A percentile compares a stretch with the other conserved stretches of the same genome.
Conservation (phyloP, 1,140 invertebrate species). For the Eciton burchellii region DNA sequence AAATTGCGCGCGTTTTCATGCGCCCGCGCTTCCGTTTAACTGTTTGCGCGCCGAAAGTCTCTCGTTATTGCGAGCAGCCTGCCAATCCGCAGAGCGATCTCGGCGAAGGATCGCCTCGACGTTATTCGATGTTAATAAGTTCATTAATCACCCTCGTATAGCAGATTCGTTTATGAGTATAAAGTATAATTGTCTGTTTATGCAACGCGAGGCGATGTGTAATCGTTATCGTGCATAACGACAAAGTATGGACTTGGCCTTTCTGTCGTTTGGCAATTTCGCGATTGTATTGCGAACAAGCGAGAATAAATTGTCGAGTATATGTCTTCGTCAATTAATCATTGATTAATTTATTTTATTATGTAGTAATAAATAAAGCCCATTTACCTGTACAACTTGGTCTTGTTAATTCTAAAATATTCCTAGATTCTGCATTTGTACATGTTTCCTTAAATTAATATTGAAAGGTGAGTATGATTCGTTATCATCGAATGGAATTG, state of each 20-base stretch:
- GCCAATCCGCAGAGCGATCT: not conserved
- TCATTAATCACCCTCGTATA: not conserved
- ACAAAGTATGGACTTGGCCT: too few species aligned
- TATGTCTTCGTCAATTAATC: too few species aligned
- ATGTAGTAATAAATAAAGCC: not conserved
- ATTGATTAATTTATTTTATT: too few species aligned
- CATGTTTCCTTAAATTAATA: not conserved
- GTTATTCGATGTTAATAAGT: constrained; percentile 6
- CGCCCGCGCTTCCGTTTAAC: not conserved
- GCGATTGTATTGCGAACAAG: too few species aligned
- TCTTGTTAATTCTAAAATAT: not conserved
- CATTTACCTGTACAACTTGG: not conserved
- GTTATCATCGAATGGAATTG: constrained; percentile 11
- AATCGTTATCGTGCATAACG: too few species aligned
- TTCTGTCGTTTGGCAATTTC: too few species aligned
- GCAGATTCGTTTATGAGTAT: too few species aligned
- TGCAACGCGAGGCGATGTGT: too few species aligned
- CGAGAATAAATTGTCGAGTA: too few species aligned
- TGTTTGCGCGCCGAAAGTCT: not conserved
- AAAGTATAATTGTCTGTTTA: too few species aligned
- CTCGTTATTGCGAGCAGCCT: not conserved
- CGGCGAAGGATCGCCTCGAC: not conserved
- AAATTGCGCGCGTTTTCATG: constrained; percentile 7
- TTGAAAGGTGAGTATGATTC: not conserved
- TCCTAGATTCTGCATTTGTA: not conserved